These are phyloP conservation scores for Drosophila sordidula DNA, from an alignment of 2,888 invertebrate genomes.

Conservation along the genomic window DNA sequence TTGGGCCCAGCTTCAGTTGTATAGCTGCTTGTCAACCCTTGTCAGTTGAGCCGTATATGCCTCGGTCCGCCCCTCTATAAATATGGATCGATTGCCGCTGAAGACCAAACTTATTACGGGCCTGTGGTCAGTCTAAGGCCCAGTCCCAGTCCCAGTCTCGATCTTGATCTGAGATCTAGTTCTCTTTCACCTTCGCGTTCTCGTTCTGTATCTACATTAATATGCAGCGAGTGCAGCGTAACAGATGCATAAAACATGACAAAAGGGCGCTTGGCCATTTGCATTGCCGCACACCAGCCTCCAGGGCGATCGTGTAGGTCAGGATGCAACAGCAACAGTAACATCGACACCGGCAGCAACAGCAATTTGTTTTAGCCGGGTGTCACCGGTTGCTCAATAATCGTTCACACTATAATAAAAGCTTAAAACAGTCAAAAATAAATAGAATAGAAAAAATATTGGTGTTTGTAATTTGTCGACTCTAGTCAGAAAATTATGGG, in stretches of 20 bases:
- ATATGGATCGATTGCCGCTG: constrained; percentile 42
- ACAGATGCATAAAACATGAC: constrained; percentile 51
- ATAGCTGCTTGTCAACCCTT: constrained; percentile 48
- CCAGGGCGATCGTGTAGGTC: constrained; percentile 28
- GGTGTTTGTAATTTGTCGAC: too few species aligned
- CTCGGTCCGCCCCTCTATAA: constrained; percentile 27
- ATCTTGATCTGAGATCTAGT: constrained; percentile 16
- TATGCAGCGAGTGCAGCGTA: constrained; percentile 35
- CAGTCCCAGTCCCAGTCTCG: not conserved
- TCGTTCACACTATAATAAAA: too few species aligned
- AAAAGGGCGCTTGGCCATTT: constrained; percentile 42
- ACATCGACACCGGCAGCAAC: not conserved
- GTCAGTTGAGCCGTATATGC: constrained; percentile 27
- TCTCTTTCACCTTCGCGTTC: constrained; percentile 11
- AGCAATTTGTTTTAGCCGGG: too few species aligned
- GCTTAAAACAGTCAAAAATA: too few species aligned
- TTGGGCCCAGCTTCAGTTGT: constrained; percentile 1
- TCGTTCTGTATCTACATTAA: constrained; percentile 32
- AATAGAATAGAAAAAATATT: too few species aligned
- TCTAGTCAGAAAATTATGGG: too few species aligned
- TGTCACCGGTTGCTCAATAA: too few species aligned
- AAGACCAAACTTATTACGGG: not conserved
- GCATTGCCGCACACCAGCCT: constrained; percentile 21
- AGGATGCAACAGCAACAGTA: constrained; percentile 18
- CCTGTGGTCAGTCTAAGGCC: not conserved